These are phyloP conservation scores for Sebastes elongatus DNA, from an alignment of 2,797 vertebrate species.

Conservation along the genomic window DNA sequence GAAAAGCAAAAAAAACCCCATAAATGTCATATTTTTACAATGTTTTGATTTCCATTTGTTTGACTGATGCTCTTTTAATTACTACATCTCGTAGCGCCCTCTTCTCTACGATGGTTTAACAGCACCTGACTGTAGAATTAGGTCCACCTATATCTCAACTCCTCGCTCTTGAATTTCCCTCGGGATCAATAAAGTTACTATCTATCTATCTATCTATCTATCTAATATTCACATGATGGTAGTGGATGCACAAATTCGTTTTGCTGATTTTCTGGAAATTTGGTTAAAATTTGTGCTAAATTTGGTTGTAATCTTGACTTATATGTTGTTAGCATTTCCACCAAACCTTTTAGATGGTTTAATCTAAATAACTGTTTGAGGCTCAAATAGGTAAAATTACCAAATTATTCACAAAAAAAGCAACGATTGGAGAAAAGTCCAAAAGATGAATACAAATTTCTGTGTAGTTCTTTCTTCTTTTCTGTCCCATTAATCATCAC, in stretches of 20 bases:
- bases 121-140: not conserved
- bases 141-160: not conserved
- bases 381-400: not conserved
- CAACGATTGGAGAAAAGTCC: not conserved
- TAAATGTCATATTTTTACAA: not conserved
- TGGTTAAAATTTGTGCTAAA: not conserved
- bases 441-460: too few species aligned
- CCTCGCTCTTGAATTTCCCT: too few species aligned
- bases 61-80: too few species aligned
- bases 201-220: too few species aligned
- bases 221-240: not conserved
- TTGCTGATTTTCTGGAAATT: not conserved
- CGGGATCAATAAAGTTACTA: too few species aligned
- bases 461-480: too few species aligned
- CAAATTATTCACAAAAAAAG: too few species aligned
- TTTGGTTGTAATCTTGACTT: not conserved
- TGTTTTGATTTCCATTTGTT: not conserved
- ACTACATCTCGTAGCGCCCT: accelerated
- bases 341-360: not conserved
- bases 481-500: too few species aligned
- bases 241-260: not conserved
- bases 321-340: not conserved
- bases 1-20: not conserved
- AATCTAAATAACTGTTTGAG: not conserved
- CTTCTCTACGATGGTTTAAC: not conserved